Evolutionary conservation across 2,797 vertebrate genomes (phyloP).

Genomic region (Sarcophilus harrisii): DNA sequence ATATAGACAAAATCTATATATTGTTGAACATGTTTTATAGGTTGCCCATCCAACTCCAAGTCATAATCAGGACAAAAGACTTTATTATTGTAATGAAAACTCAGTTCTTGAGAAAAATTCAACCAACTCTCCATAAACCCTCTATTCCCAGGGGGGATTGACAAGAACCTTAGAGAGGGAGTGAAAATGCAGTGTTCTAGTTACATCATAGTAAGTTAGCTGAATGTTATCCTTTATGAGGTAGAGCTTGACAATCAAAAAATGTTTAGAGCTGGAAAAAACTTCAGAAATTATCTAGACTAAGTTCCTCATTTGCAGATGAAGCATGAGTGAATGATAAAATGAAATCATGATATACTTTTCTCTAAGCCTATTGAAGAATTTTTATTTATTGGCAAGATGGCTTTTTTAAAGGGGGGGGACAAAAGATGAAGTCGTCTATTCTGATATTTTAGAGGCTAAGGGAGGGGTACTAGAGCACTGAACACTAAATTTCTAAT

Average conservation of each 20-base stretch:
- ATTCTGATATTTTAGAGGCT: neutral
- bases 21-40: neutral
- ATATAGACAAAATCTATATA: too few relatives aligned
- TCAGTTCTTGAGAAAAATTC: constrained; percentile 70
- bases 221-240: constrained; percentile 25
- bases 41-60: neutral
- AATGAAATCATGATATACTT: constrained; percentile 58
- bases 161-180: constrained; percentile 48
- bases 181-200: constrained; percentile 48
- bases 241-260: neutral
- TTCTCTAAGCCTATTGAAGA: constrained; percentile 39
- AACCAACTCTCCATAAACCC: constrained; percentile 48
- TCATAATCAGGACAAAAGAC: neutral
- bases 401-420: neutral
- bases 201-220: constrained; percentile 58
- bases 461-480: neutral
- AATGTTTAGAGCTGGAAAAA: neutral
- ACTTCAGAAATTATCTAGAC: neutral
- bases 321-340: constrained; percentile 48
- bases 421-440: neutral
- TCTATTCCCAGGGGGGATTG: constrained; percentile 47
- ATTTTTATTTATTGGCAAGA: neutral
- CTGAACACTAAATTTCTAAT: neutral
- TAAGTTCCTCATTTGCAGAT: neutral
- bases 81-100: constrained; percentile 50